Base-by-base conservation (phyloP, 2,888 invertebrate genomes). In the Trichogramma dendrolimi region DNA sequence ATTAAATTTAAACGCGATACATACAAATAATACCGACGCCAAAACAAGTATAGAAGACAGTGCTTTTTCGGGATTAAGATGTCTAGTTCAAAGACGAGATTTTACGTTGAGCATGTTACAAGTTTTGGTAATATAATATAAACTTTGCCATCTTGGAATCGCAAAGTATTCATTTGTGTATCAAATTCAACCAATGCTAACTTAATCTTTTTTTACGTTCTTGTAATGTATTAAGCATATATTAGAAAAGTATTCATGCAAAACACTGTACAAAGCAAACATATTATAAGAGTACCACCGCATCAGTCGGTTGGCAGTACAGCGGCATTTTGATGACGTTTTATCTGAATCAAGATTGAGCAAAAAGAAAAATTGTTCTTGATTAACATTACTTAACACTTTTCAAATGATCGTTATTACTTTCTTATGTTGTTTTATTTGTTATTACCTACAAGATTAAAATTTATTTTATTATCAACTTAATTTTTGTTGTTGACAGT, bases 301-400 rank as follows among this genome's bases (percentile, higher is more conserved):
- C 58, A 42, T 63, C 58, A 65, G 61, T 65, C 60, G 46, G 54
- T 63, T 65, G 65, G 65, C 65, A 65, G 65, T 61, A 65, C 58
- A 40, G 59, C 54, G 58, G 63, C 63, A 48, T 60, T 65, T 62
- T 55, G 62, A 61, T 63, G 63, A 65, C 61, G 48, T 62, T 60
- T 55, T 43, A 53, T 38, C 57, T 59, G 48, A 64, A 41, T 46
- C 11, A 46, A 43, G 55, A 52, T 54, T 41, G n/a, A 58, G 49
- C 43, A 41, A 57, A 54, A n/a, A 60, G 27, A 51, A 27, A 49
- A 10, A 41, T 53, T 54, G 5, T 41, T 46, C 46, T 56, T 57
- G 7, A 48, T 27, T 48, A 39, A 39, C 46, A 46, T 44, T 38
- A 54, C 39, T n/a, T 4, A 44, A 42, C 43, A 46, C 41, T 51